A percentile compares a stretch with the other conserved stretches of the same genome.
These are phyloP conservation scores for Cydia pomonella DNA, from an alignment of 1,140 invertebrate species.

Conservation along the genomic window DNA sequence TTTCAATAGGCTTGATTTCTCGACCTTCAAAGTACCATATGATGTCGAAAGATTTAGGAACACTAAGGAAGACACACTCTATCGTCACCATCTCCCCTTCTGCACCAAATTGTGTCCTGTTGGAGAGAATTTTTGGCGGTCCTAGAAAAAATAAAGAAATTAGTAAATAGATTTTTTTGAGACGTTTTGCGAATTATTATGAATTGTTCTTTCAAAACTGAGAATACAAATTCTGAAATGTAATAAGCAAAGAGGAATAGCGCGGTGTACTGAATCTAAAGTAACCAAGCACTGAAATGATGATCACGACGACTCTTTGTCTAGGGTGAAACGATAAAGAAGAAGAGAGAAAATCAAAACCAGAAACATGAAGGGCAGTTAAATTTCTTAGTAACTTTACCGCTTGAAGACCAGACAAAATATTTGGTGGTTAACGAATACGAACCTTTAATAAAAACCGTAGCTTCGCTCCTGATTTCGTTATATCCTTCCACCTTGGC, in stretches of 20 bases:
- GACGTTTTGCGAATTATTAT: too few relatives aligned
- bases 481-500: constrained; percentile 90
- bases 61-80: constrained; percentile 92
- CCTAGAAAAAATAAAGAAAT: constrained; percentile 70
- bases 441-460: constrained; percentile 90
- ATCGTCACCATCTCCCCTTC: constrained; percentile 89
- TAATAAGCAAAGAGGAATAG: too few relatives aligned
- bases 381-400: too few relatives aligned
- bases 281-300: too few relatives aligned
- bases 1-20: constrained; percentile 85
- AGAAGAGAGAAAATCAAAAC: too few relatives aligned
- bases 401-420: too few relatives aligned
- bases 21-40: constrained; percentile 92
- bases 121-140: constrained; percentile 91
- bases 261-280: too few relatives aligned
- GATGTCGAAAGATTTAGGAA: constrained; percentile 92
- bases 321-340: too few relatives aligned
- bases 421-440: too few relatives aligned
- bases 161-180: constrained; percentile 1
- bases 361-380: too few relatives aligned
- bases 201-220: too few relatives aligned
- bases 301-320: too few relatives aligned
- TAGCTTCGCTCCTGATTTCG: constrained; percentile 91
- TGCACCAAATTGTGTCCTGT: constrained; percentile 90
- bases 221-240: not conserved